Percentiles rank a stretch among this genome's conserved stretches.
Evolutionary conservation across 1,140 invertebrate genomes (phyloP).

Genomic region (Fopius arisanus): DNA sequence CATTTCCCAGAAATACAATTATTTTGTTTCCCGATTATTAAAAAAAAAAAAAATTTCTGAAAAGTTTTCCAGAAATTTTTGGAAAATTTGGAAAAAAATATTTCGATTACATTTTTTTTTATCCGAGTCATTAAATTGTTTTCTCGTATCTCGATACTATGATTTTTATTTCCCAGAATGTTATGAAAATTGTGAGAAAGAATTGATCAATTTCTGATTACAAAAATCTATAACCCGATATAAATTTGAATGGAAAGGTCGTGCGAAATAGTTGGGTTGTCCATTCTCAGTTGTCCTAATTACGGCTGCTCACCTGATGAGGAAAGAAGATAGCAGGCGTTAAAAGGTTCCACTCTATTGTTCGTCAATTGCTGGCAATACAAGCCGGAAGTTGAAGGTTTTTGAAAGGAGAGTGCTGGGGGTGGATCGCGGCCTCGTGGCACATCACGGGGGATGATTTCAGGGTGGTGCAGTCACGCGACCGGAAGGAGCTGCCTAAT

Average conservation of each 20-base stretch:
- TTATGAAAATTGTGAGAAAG: no score
- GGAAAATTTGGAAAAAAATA: no score
- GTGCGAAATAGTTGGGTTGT: background rate
- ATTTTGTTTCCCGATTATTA: no score
- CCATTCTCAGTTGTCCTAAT: background rate
- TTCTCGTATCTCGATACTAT: no score
- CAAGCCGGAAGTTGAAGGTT: constrained; percentile 5
- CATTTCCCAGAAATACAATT: no score
- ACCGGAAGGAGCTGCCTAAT: constrained; percentile 65
- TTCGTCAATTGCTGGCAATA: background rate
- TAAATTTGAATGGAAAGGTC: background rate
- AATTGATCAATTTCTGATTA: no score
- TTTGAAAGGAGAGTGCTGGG: background rate
- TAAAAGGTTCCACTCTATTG: constrained; percentile 13
- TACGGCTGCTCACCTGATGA: constrained; percentile 1
- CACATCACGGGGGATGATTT: background rate
- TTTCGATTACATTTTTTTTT: no score
- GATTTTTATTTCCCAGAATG: no score
- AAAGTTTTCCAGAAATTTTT: no score
- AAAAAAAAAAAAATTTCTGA: no score
- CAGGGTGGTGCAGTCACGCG: constrained; percentile 51
- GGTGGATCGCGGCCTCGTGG: background rate
- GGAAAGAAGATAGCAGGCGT: constrained; percentile 8
- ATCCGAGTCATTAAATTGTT: no score
- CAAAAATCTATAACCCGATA: no score